Base-by-base conservation (phyloP, 2,888 invertebrate genomes). In the Cepaea hortensis region DNA sequence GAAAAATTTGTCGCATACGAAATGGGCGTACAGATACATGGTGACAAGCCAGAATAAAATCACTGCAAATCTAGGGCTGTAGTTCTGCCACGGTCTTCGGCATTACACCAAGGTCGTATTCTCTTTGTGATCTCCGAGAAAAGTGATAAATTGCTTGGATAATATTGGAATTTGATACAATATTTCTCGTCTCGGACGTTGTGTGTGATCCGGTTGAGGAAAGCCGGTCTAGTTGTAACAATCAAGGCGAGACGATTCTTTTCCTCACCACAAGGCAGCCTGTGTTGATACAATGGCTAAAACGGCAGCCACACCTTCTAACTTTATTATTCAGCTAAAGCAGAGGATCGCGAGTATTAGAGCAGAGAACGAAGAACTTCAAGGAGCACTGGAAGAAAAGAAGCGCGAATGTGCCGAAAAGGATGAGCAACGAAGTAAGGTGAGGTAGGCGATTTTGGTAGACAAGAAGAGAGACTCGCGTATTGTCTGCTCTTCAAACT, bases 301-400 rank as follows among this genome's bases (percentile, higher is more conserved):
- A 68, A 87, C 83, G 75, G 76, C 85, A 85, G 50, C 50, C 18
- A 72, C 85, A 3, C 83, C 88, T 46, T 72, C 88, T 18, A 90
- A 97, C 94, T 97, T 99, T 93, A 96, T 99, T 95, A 98, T 98
- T 95, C 98, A 98, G 94, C 96, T 99, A 94, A 99, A 99, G 96
- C 98, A 98, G 96, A 99, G 99, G 96, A 99, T 99, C 99, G 96
- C 98, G 93, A 98, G 98, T 95, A 98, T 98, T 93, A 98, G 98
- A 96, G 98, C 98, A 95, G 99, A 99, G 96, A 97, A 98, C 97
- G 99, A 99, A 95, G 97, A 97, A 95, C 98, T 98, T 96, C 98
- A 98, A 96, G 99, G 99, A 95, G 98, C 98, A 95, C 97, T 98
- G 95, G 98, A 98, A 95, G 98, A 98, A 95, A 97, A 97, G 95